Evolutionary conservation across 2,888 invertebrate species (phyloP).

Genomic region (Invenusta paracnida): DNA sequence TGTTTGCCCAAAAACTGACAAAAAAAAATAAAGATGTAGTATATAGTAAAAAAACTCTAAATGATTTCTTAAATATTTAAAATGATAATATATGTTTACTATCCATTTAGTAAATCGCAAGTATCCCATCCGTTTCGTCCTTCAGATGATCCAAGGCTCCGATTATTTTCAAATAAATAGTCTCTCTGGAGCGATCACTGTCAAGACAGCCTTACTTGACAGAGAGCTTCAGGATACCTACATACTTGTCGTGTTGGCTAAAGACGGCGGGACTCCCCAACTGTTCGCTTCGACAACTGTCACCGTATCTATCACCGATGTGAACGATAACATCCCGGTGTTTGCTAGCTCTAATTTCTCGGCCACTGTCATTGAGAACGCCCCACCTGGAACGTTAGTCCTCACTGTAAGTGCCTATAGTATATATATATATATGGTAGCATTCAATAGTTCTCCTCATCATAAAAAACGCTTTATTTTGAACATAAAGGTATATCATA

Average conservation of each 20-base stretch:
- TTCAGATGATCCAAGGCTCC: background rate
- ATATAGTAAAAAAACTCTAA: too few species aligned
- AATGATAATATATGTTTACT: background rate
- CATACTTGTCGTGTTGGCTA: background rate
- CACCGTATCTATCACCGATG: background rate
- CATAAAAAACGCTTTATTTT: too few species aligned
- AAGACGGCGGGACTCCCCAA: background rate
- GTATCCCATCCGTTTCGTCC: too few species aligned
- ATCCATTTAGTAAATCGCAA: too few species aligned
- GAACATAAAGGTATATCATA: too few species aligned
- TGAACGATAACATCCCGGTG: background rate
- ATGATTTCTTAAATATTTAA: background rate
- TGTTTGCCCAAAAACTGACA: too few species aligned
- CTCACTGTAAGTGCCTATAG: conserved; percentile 18
- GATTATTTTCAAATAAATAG: background rate
- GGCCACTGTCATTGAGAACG: background rate
- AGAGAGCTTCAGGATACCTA: conserved; percentile 1
- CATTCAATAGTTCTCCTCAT: too few species aligned
- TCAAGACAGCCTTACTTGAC: background rate
- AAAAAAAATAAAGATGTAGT: too few species aligned
- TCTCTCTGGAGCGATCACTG: background rate
- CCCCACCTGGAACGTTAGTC: background rate
- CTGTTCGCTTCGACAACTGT: background rate
- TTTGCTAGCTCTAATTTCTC: background rate
- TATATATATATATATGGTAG: too few species aligned